A percentile compares a stretch with the other conserved stretches of the same genome.
These are phyloP conservation scores for Paracentrotus lividus DNA, from an alignment of 53 echinoderm and acorn worm species.

Conservation along the genomic window DNA sequence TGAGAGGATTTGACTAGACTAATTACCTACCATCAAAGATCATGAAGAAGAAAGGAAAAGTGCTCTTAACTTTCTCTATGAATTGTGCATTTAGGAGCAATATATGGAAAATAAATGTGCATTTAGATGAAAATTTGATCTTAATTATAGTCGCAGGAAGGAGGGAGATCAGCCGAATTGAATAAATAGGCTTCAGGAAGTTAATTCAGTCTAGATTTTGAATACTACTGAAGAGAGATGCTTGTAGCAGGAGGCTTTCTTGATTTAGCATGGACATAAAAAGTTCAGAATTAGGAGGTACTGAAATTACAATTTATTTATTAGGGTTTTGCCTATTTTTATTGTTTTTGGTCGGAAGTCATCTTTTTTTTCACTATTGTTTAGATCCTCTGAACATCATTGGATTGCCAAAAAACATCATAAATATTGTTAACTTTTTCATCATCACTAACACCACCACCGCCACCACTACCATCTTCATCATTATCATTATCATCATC, in stretches of 20 bases:
- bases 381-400: not conserved
- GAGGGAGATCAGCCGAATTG: not conserved
- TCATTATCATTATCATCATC: not conserved
- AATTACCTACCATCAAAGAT: not conserved
- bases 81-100: not conserved
- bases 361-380: not conserved
- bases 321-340: not conserved
- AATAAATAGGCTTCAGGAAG: not conserved
- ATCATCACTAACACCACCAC: not conserved
- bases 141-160: not conserved
- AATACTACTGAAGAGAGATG: not conserved
- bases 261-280: not conserved
- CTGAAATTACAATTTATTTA: not conserved
- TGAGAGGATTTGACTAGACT: not conserved
- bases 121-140: conserved; percentile 44
- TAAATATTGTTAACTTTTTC: not conserved
- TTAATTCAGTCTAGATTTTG: conserved; percentile 34
- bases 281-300: not conserved
- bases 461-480: not conserved
- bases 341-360: not conserved
- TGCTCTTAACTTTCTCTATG: not conserved
- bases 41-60: not conserved
- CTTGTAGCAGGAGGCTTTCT: not conserved
- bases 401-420: not conserved
- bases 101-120: conserved; percentile 49